A percentile compares a stretch with the other conserved stretches of the same genome.
Conservation (phyloP, 2,113 vertebrate genomes). For the Plestiodon gilberti region DNA sequence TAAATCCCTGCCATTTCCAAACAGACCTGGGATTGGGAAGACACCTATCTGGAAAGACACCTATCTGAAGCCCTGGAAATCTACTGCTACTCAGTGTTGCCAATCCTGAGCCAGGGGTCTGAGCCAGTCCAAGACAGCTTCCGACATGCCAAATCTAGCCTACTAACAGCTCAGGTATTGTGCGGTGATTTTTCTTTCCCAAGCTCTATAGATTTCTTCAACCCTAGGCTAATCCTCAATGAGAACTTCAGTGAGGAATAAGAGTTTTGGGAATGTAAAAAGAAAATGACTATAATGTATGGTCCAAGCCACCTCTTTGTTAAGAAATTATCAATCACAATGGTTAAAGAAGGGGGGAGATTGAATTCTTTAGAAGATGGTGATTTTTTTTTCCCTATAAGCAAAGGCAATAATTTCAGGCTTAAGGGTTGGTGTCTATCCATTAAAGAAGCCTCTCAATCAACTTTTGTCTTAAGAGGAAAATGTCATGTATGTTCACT, state of each 20-base stretch:
- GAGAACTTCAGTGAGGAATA: conserved; percentile 22
- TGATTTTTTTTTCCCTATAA: conserved; percentile 29
- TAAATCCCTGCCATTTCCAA: too few species aligned
- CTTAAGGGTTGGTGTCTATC: conserved; percentile 41
- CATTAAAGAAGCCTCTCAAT: conserved; percentile 21
- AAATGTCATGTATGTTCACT: background rate
- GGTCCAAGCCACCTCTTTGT: conserved; percentile 29
- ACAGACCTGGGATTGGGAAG: too few species aligned
- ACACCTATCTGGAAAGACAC: too few species aligned
- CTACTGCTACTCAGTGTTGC: too few species aligned
- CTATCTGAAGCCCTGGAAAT: too few species aligned
- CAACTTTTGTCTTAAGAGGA: background rate
- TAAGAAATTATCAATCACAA: conserved; percentile 63
- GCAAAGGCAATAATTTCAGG: conserved; percentile 34
- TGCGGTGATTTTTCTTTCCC: background rate
- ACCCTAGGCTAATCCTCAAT: background rate
- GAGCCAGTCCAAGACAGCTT: too few species aligned
- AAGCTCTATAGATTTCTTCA: background rate
- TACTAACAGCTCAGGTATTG: background rate
- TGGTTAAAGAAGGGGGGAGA: conserved; percentile 42
- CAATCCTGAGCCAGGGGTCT: too few species aligned
- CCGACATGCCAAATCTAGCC: background rate
- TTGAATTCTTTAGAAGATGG: conserved; percentile 40
- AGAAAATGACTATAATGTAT: conserved; percentile 36
- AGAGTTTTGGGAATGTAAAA: conserved; percentile 31